Percentiles rank a stretch among this genome's conserved stretches.
Conservation (phyloP, 2,888 invertebrate genomes). For the Nezara viridula region DNA sequence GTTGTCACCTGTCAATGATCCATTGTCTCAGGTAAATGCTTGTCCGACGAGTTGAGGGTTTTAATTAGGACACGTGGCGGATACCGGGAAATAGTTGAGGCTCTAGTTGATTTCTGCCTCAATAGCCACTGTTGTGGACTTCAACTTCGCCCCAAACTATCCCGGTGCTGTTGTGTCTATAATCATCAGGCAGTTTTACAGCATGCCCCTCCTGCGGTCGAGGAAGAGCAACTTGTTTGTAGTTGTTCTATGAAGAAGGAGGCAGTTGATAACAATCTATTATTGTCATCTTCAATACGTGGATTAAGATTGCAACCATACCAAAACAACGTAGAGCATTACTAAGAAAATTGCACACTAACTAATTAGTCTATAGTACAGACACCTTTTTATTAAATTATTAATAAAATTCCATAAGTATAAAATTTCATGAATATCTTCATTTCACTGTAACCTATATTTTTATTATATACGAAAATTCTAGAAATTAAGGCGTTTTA, state of each 20-base stretch:
- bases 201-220: not conserved
- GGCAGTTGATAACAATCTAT: not conserved
- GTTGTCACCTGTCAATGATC: conserved; percentile 21
- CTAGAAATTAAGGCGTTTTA: no score
- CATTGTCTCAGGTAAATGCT: conserved; percentile 23
- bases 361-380: no score
- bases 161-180: not conserved
- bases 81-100: not conserved
- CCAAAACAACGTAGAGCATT: no score
- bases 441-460: no score
- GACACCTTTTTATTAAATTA: no score
- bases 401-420: no score
- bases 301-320: no score
- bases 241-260: not conserved
- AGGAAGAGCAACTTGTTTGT: no score
- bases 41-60: not conserved
- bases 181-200: not conserved
- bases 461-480: no score
- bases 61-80: conserved; percentile 18
- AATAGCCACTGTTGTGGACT: not conserved
- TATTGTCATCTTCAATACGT: not conserved
- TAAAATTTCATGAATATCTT: no score
- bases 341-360: no score
- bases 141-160: conserved; percentile 8
- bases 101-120: not conserved